These are phyloP conservation scores for Argyrosomus regius DNA, from an alignment of 2,797 vertebrate genomes.

Conservation along the genomic window DNA sequence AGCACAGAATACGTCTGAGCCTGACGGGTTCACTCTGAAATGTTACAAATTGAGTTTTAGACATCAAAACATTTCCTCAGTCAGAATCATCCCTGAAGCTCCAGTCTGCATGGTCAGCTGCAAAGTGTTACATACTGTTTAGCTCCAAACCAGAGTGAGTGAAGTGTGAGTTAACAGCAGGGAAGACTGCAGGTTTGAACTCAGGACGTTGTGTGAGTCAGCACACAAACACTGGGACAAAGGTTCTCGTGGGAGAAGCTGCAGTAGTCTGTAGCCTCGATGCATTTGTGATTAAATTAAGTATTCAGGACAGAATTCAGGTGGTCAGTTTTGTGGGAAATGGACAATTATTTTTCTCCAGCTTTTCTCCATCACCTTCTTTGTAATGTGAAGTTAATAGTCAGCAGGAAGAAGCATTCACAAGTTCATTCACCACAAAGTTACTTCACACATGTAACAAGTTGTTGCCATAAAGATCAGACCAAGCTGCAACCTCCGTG, in stretches of 20 bases:
- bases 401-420: neutral
- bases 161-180: neutral
- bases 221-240: neutral
- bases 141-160: neutral
- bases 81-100: constrained; percentile 22
- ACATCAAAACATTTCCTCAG: constrained; percentile 19
- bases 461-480: neutral
- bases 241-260: constrained; percentile 9
- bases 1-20: neutral
- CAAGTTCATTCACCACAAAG: neutral
- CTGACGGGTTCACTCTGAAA: constrained; percentile 10
- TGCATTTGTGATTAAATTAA: constrained; percentile 12
- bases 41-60: constrained; percentile 23
- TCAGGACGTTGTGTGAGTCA: constrained; percentile 12
- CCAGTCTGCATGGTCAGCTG: constrained; percentile 23
- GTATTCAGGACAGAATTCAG: neutral
- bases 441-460: neutral
- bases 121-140: constrained; percentile 11
- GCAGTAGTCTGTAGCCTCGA: neutral
- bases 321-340: neutral
- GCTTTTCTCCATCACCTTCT: neutral
- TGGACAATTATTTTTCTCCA: neutral
- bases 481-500: too few species aligned
- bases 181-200: neutral
- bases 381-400: neutral